These are phyloP conservation scores for Nudaria mundana DNA, from an alignment of 2,888 invertebrate genomes.

Conservation along the genomic window DNA sequence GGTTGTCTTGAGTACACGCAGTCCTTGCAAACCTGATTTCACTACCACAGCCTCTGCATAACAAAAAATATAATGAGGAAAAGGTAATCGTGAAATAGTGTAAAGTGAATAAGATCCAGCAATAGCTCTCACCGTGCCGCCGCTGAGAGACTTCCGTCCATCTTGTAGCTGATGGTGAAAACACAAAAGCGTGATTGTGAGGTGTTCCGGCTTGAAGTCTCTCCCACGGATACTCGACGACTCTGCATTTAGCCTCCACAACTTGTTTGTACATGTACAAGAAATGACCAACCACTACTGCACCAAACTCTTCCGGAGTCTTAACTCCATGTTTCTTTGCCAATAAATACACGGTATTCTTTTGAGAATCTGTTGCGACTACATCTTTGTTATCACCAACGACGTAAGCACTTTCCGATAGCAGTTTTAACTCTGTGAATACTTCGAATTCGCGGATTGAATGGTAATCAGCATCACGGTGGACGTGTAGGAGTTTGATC, in stretches of 20 bases:
- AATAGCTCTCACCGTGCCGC: slow-evolving; percentile 81
- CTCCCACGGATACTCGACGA: slow-evolving; percentile 90
- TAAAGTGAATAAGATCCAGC: not conserved
- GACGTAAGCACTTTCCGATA: slow-evolving; percentile 86
- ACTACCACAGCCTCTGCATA: slow-evolving; percentile 78
- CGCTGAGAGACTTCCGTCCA: slow-evolving; percentile 85
- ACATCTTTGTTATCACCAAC: slow-evolving; percentile 89
- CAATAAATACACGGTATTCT: slow-evolving; percentile 89
- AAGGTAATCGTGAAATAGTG: not conserved
- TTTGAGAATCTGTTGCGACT: slow-evolving; percentile 91
- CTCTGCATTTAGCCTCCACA: slow-evolving; percentile 84
- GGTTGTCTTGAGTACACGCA: slow-evolving; percentile 89
- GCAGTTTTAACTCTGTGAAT: slow-evolving; percentile 85
- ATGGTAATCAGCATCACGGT: slow-evolving; percentile 84
- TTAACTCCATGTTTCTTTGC: slow-evolving; percentile 89
- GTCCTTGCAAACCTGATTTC: slow-evolving; percentile 85
- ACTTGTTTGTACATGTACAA: slow-evolving; percentile 88
- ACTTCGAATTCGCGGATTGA: slow-evolving; percentile 88
- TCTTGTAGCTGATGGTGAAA: slow-evolving; percentile 84
- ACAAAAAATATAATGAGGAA: slow-evolving; percentile 13
- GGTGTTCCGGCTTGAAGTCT: slow-evolving; percentile 78
- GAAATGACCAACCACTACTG: slow-evolving; percentile 88
- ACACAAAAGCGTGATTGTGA: slow-evolving; percentile 90
- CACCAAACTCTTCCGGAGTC: slow-evolving; percentile 88
- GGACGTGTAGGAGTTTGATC: slow-evolving; percentile 87